Conservation (phyloP, 2,113 vertebrate species). For the Cyanocitta stelleri region DNA sequence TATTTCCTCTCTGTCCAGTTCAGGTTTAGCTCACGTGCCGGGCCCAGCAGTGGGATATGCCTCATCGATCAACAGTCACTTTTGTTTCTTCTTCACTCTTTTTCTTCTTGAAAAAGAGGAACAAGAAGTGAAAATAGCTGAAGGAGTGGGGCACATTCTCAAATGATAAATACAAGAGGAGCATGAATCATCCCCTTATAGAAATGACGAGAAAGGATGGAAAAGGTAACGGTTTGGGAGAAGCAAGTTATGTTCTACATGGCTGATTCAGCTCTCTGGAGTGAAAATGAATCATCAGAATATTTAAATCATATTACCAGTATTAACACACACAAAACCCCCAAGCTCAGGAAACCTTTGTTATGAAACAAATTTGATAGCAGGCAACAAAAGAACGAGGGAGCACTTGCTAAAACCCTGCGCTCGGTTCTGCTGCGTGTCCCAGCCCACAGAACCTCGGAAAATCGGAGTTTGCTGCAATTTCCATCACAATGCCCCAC, state of each 20-base stretch:
- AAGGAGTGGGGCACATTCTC: slow-evolving; percentile 17
- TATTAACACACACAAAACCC: slow-evolving; percentile 61
- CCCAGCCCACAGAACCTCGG: not conserved
- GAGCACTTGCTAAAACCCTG: not conserved
- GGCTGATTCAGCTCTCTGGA: slow-evolving; percentile 55
- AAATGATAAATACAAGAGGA: slow-evolving; percentile 60
- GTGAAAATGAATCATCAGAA: slow-evolving; percentile 69
- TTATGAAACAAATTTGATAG: slow-evolving; percentile 52
- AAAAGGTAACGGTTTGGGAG: slow-evolving; percentile 60
- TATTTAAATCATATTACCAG: slow-evolving; percentile 66
- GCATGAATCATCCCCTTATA: slow-evolving; percentile 64
- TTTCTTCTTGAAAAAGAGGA: not conserved
- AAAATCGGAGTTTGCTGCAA: not conserved
- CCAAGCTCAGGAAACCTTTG: slow-evolving; percentile 36
- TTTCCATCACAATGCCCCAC: not conserved
- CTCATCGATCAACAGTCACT: not conserved
- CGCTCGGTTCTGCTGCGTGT: not conserved
- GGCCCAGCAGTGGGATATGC: not conserved
- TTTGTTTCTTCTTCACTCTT: not conserved
- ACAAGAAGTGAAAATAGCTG: slow-evolving; percentile 48
- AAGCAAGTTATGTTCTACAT: slow-evolving; percentile 52
- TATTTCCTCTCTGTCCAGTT: not conserved
- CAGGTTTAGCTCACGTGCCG: not conserved
- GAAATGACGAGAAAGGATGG: slow-evolving; percentile 62
- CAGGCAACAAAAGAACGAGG: not conserved